These are phyloP conservation scores for Gibbula magus DNA, from an alignment of 2,888 invertebrate species.

Conservation along the genomic window DNA sequence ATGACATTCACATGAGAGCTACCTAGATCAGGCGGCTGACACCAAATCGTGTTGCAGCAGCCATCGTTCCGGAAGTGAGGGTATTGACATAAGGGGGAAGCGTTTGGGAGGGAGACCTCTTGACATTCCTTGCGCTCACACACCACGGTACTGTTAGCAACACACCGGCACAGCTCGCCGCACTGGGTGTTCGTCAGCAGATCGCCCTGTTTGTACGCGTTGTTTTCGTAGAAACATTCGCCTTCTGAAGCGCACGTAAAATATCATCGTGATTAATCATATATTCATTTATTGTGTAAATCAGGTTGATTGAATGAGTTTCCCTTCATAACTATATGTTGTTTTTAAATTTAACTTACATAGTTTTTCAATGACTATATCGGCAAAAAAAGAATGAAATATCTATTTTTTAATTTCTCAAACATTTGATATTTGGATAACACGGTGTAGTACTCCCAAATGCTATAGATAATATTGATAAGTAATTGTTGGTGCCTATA, in stretches of 20 bases:
- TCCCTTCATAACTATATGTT: too few species aligned
- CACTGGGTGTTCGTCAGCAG: slow-evolving; percentile 45
- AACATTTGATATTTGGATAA: too few species aligned
- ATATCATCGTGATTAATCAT: too few species aligned
- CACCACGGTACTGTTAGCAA: slow-evolving; percentile 33
- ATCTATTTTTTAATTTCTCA: too few species aligned
- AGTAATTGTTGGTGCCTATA: too few species aligned
- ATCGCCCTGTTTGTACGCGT: slow-evolving; percentile 33
- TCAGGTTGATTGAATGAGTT: too few species aligned
- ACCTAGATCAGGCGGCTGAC: slow-evolving; percentile 24
- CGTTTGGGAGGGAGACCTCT: slow-evolving; percentile 26
- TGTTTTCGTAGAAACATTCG: slow-evolving; percentile 42
- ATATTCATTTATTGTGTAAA: too few species aligned
- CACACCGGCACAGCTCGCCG: slow-evolving; percentile 49
- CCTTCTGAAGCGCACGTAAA: slow-evolving; percentile 23
- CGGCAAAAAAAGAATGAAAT: too few species aligned
- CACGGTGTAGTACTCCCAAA: too few species aligned
- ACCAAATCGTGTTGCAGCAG: slow-evolving; percentile 43
- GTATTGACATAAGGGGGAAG: slow-evolving; percentile 39
- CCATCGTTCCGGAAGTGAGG: slow-evolving; percentile 40
- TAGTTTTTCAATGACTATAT: too few species aligned
- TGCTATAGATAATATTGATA: too few species aligned
- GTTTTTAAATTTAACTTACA: too few species aligned
- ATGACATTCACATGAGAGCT: not conserved
- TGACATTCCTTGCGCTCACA: slow-evolving; percentile 37